These are phyloP conservation scores for Trichonephila clavata DNA, from an alignment of 1,140 invertebrate genomes.

Conservation along the genomic window DNA sequence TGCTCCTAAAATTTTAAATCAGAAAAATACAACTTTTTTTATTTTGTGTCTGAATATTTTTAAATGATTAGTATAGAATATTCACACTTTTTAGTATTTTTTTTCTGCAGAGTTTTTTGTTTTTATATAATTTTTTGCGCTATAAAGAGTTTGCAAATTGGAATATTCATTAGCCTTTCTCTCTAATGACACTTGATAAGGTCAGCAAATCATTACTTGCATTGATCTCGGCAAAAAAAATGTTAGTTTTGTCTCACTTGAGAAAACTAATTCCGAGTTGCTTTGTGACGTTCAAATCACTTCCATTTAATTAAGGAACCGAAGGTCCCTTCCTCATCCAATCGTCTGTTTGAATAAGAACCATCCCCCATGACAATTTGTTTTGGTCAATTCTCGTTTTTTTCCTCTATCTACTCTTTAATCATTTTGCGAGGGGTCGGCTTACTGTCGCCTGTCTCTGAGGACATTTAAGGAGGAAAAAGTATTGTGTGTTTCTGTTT, in stretches of 20 bases:
- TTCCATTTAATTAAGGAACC: slow-evolving; percentile 27
- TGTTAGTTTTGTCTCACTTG: slow-evolving; percentile 3
- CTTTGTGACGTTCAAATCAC: slow-evolving; percentile 29
- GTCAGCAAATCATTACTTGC: not conserved
- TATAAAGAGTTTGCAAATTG: not conserved
- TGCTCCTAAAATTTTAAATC: too few species aligned
- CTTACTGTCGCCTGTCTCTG: not conserved
- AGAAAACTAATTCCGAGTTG: not conserved
- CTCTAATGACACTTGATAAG: not conserved
- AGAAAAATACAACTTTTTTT: too few species aligned
- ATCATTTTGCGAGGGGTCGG: not conserved
- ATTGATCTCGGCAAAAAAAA: not conserved
- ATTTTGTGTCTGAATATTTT: too few species aligned
- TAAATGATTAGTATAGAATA: too few species aligned
- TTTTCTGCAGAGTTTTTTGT: too few species aligned
- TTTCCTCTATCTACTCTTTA: not conserved
- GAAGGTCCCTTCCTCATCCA: not conserved
- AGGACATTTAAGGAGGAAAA: not conserved
- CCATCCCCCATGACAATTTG: not conserved
- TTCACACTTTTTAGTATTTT: too few species aligned
- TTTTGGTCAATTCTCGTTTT: not conserved
- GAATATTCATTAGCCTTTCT: not conserved
- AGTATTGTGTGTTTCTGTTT: too few species aligned
- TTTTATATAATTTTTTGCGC: too few species aligned
- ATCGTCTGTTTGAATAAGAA: slow-evolving; percentile 13